These are phyloP conservation scores for Furnarius figulus DNA, from an alignment of 2,113 vertebrate species.

Conservation along the genomic window DNA sequence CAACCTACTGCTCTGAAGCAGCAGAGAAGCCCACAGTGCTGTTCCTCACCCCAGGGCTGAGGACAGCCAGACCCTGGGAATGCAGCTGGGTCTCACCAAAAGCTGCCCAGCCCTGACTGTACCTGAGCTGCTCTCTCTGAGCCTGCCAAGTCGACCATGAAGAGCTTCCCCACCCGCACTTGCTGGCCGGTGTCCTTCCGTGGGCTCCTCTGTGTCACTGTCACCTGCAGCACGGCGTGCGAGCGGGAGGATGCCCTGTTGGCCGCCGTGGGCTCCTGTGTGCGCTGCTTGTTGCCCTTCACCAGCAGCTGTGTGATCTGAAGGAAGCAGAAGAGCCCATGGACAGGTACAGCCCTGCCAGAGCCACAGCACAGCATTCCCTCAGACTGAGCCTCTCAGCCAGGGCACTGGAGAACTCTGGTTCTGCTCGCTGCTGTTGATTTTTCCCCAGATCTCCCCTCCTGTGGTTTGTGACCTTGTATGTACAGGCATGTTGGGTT, in stretches of 20 bases:
- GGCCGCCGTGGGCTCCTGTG: constrained; percentile 71
- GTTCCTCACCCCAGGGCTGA: neutral
- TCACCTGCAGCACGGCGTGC: constrained; percentile 71
- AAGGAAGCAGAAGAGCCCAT: neutral
- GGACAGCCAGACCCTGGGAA: neutral
- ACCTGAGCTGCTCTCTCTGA: constrained; percentile 74
- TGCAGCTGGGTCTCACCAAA: neutral
- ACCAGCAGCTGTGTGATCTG: constrained; percentile 72
- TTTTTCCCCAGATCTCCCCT: neutral
- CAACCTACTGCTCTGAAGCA: neutral
- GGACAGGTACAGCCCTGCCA: neutral
- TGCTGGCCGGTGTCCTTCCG: neutral
- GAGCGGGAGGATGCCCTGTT: constrained; percentile 67
- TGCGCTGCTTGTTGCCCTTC: constrained; percentile 71
- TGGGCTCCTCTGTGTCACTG: constrained; percentile 26
- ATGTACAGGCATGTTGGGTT: neutral
- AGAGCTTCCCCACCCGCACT: constrained; percentile 55
- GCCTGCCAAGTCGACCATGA: constrained; percentile 74
- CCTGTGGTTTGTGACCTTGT: neutral
- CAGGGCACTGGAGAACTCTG: neutral
- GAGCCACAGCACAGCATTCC: rapidly evolving
- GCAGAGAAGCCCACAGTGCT: neutral
- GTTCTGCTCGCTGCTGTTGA: neutral
- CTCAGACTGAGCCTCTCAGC: neutral
- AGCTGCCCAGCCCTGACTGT: neutral